phyloP scores from a whole-genome alignment of 2,797 vertebrate genomes.

The Ataeniobius toweri region DNA sequence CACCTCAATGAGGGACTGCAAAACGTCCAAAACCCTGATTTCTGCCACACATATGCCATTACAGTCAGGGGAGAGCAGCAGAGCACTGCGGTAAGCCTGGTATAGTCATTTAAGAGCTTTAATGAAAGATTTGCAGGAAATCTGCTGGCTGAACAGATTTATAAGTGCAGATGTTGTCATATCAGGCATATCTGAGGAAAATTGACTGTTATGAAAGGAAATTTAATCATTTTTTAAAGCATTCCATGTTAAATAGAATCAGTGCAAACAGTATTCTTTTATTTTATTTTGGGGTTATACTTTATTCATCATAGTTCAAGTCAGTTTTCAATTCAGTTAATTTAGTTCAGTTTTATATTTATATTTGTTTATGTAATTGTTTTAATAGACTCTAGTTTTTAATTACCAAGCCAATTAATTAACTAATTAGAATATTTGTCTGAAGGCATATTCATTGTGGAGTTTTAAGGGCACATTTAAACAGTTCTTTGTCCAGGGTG shows the following conservation, averaged over 20 bases:
- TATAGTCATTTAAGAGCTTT: background rate
- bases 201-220: background rate
- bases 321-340: too few species aligned
- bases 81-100: constrained; percentile 63
- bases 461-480: too few species aligned
- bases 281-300: background rate
- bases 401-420: background rate
- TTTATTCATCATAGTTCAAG: background rate
- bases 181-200: background rate
- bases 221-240: background rate
- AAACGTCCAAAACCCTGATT: constrained; percentile 68
- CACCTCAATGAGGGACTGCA: constrained; percentile 78
- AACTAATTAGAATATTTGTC: background rate
- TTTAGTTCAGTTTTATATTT: too few species aligned
- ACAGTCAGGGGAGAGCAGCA: constrained; percentile 59
- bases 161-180: constrained; percentile 5
- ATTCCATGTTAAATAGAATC: background rate
- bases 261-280: background rate
- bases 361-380: background rate
- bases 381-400: background rate
- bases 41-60: constrained; percentile 62
- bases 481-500: background rate
- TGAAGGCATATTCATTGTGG: background rate
- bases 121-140: background rate
- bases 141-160: background rate